phyloP scores from a whole-genome alignment of 2,797 vertebrate species.

The Lacerta bilineata region DNA sequence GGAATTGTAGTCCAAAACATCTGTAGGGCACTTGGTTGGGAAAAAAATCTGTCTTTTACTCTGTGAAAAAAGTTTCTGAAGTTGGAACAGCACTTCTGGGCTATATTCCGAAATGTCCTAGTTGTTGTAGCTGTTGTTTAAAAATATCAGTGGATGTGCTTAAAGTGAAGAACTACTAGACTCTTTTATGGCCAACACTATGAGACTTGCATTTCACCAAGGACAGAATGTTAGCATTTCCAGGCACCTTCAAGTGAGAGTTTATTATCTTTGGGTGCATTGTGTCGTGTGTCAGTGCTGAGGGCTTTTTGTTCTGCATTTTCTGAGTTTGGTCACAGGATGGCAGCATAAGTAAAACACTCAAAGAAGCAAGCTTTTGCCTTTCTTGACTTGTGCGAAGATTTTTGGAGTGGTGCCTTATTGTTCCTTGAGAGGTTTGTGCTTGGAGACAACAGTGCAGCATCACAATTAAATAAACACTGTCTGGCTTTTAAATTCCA shows the following conservation, averaged over 20 bases:
- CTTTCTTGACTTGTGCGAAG: conserved; percentile 42
- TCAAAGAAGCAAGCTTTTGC: neutral
- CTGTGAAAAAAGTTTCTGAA: conserved; percentile 30
- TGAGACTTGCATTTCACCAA: conserved; percentile 39
- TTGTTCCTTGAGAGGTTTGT: conserved; percentile 4
- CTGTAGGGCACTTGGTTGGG: too few relatives aligned
- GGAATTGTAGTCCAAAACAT: too few relatives aligned
- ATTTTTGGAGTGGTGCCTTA: conserved; percentile 22
- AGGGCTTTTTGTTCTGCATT: conserved; percentile 72
- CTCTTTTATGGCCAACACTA: conserved; percentile 34
- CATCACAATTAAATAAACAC: neutral
- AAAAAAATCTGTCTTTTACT: neutral
- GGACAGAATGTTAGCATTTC: conserved; percentile 7
- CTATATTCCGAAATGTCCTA: conserved; percentile 4
- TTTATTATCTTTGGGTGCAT: conserved; percentile 29
- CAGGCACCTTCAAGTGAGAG: conserved; percentile 7
- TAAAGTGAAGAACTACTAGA: conserved; percentile 37
- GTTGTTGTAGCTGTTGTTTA: neutral
- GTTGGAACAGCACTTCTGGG: conserved; percentile 48
- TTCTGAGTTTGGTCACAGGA: conserved; percentile 79
- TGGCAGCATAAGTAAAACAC: conserved; percentile 84
- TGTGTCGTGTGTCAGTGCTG: conserved; percentile 10
- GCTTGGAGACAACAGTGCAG: neutral
- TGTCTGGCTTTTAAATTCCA: neutral
- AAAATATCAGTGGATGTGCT: conserved; percentile 19